phyloP scores from a whole-genome alignment of 1,140 invertebrate genomes.

The Ceratoteleas bidentatus region DNA sequence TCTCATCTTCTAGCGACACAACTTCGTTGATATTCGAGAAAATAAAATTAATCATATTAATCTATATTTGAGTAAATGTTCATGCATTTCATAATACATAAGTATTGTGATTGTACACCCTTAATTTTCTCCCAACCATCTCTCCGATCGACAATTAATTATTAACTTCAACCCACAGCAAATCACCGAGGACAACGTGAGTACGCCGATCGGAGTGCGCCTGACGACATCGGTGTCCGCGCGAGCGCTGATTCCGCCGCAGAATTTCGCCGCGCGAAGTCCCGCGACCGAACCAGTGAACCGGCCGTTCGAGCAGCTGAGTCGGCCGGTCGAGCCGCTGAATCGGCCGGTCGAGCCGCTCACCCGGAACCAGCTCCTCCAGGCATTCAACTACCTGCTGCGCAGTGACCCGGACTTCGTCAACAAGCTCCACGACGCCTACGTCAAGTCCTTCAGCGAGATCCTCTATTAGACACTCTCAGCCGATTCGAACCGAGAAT shows the following conservation, averaged over 20 bases:
- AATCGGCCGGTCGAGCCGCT: constrained; percentile 86
- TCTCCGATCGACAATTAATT: no score
- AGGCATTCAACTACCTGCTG: constrained; percentile 92
- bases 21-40: no score
- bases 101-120: no score
- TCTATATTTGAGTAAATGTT: no score
- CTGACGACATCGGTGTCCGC: constrained; percentile 73
- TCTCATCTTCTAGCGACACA: no score
- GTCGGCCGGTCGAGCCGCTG: constrained; percentile 85
- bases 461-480: constrained; percentile 81
- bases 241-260: constrained; percentile 89
- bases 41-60: no score
- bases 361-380: constrained; percentile 92
- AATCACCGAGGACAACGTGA: constrained; percentile 72
- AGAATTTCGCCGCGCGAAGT: constrained; percentile 87
- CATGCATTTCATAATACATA: no score
- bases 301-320: constrained; percentile 85
- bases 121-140: no score
- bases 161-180: no score
- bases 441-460: constrained; percentile 91
- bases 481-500: no score
- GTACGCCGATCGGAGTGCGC: constrained; percentile 59
- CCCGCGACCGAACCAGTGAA: constrained; percentile 71
- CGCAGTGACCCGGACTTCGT: constrained; percentile 94
- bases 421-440: constrained; percentile 93